Percentiles rank a stretch among this genome's conserved stretches.
phyloP scores from a whole-genome alignment of 1,140 invertebrate genomes.

The Oreohelix idahoensis region DNA sequence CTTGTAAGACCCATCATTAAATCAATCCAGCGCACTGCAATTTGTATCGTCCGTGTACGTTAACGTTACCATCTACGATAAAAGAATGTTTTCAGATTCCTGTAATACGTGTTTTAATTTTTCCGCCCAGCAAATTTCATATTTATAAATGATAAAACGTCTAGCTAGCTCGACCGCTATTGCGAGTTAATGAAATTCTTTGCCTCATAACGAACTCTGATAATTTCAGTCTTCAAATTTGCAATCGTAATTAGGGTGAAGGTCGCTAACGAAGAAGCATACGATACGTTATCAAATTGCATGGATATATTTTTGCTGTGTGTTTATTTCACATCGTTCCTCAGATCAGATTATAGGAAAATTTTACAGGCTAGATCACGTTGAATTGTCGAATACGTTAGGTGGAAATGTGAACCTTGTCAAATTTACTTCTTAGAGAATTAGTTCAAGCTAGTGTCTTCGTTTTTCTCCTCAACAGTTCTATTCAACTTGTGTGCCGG shows the following conservation, averaged over 20 bases:
- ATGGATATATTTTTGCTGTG: background rate
- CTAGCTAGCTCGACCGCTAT: background rate
- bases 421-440: too few relatives aligned
- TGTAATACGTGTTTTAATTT: slow-evolving; percentile 3
- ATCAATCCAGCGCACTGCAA: background rate
- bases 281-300: background rate
- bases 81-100: slow-evolving; percentile 4
- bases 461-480: too few relatives aligned
- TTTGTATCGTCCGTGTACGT: background rate
- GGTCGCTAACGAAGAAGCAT: background rate
- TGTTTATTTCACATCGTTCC: background rate
- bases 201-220: background rate
- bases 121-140: background rate
- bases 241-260: background rate
- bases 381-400: too few relatives aligned
- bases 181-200: background rate
- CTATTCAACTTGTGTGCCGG: too few relatives aligned
- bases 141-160: slow-evolving; percentile 3
- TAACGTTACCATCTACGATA: background rate
- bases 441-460: too few relatives aligned
- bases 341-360: background rate
- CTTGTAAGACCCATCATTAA: background rate
- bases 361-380: background rate
- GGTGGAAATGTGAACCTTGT: too few relatives aligned
- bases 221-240: background rate